phyloP scores from a whole-genome alignment of 2,113 vertebrate genomes.

The Aegotheles bennettii region DNA sequence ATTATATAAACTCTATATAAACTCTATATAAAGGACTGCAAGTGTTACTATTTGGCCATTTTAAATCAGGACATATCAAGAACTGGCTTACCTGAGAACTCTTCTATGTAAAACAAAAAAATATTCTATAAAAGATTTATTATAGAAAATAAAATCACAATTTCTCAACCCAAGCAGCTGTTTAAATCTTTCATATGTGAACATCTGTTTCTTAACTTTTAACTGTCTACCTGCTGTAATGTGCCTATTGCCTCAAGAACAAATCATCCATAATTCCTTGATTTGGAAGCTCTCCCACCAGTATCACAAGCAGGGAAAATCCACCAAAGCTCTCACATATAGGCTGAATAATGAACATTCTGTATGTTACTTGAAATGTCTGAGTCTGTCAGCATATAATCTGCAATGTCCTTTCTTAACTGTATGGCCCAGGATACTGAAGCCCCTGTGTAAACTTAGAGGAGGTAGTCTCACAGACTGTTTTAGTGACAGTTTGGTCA shows the following conservation, averaged over 20 bases:
- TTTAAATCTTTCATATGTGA: background rate
- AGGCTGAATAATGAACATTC: background rate
- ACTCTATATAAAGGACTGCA: background rate
- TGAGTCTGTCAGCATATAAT: background rate
- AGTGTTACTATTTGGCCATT: background rate
- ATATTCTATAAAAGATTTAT: too few relatives aligned
- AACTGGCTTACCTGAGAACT: background rate
- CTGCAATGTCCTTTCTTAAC: background rate
- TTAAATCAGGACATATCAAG: background rate
- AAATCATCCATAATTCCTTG: background rate
- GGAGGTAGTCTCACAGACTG: background rate
- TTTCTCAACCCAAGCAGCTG: background rate
- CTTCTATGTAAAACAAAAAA: background rate
- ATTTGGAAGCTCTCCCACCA: background rate
- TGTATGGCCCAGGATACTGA: accelerated
- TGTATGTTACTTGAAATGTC: background rate
- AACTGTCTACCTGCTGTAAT: background rate
- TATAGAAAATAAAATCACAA: background rate
- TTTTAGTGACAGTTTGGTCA: background rate
- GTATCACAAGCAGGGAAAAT: background rate
- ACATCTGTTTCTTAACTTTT: background rate
- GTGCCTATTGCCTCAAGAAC: background rate
- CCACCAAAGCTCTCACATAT: background rate
- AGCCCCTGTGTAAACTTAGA: background rate
- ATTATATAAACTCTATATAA: background rate